Evolutionary conservation across 2,797 vertebrate genomes (phyloP), one percentile per base, ranked within the genome.

Genomic region (Centropyge bicolor): DNA sequence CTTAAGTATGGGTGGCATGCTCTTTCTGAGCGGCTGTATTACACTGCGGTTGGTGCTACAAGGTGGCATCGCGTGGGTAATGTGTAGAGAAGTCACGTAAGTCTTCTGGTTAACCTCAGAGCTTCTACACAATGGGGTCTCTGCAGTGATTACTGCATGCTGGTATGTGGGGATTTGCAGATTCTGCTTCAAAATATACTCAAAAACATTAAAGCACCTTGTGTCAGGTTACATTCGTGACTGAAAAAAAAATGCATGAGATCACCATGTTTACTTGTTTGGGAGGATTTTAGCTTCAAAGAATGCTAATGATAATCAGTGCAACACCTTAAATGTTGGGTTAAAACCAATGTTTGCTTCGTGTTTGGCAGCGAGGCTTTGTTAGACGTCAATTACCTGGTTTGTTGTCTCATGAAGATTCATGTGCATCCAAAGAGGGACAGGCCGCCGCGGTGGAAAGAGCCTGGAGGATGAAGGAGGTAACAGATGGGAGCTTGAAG

Each of bases 1-100:
- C 79, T 64, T 61, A 85, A 82, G 65, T 69, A 78, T 76, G 90
- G 90, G 87, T 90, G 92, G 86, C 81, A 80, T 69, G 65, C 65
- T 78, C 65, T 74, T 35, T 76, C 12, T 79, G 74, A 84, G 41
- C 76, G 81, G 85, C 86, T 80, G 86, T 73, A 74, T 72, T 65
- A 24, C 48, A 7, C 80, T 80, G 74, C 12, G 76, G 79, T 87
- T 62, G 55, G 22, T 17, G 76, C 85, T 85, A 60, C 82, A 77
- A 82, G 81, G 77, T 89, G 86, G 85, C 75, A 83, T 87, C 3
- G 70, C 1, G 38, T 73, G 85, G 84, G 65, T 62, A 14, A 71
- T 69, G 72, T 66, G 70, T 24, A 41, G 69, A 67, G 68, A 45
- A 70, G 84, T 87, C 85, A 86, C 61, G 70, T 24, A 81, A 76